Evolutionary conservation across 2,113 vertebrate genomes (phyloP).

Genomic region (Willisornis vidua): DNA sequence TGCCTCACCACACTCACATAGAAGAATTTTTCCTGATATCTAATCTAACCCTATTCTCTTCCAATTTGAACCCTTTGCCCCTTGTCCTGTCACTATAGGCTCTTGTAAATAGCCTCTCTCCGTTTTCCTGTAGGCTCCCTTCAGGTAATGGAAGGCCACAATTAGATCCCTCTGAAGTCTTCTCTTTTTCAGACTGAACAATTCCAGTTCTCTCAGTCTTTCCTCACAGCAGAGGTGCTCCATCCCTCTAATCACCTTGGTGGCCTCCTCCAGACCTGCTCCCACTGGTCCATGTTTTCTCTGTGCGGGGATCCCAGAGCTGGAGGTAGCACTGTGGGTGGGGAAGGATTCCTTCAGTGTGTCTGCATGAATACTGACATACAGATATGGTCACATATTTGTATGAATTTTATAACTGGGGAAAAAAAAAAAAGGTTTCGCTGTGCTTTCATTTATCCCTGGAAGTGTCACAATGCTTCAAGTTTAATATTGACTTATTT

Average conservation of each 20-base stretch:
- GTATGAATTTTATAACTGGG: background rate
- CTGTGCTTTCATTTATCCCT: background rate
- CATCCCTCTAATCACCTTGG: background rate
- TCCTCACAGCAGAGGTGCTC: background rate
- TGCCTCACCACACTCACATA: rapidly evolving
- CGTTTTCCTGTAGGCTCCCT: rapidly evolving
- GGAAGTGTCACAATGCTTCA: background rate
- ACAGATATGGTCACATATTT: too few species aligned
- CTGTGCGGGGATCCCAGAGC: background rate
- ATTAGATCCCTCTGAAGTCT: rapidly evolving
- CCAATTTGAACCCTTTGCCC: background rate
- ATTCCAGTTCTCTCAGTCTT: rapidly evolving
- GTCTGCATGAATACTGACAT: too few species aligned
- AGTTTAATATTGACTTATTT: background rate
- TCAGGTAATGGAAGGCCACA: rapidly evolving
- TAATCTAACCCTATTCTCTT: background rate
- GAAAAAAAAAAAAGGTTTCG: background rate
- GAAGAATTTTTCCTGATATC: background rate
- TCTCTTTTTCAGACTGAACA: rapidly evolving
- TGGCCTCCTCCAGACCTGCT: background rate
- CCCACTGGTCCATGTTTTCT: background rate
- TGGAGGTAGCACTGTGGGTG: background rate
- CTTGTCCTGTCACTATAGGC: rapidly evolving
- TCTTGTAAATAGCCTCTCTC: background rate
- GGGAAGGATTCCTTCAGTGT: background rate